These are phyloP conservation scores for Pycnomerus fuliginosus DNA, from an alignment of 2,888 invertebrate species.

Conservation along the genomic window DNA sequence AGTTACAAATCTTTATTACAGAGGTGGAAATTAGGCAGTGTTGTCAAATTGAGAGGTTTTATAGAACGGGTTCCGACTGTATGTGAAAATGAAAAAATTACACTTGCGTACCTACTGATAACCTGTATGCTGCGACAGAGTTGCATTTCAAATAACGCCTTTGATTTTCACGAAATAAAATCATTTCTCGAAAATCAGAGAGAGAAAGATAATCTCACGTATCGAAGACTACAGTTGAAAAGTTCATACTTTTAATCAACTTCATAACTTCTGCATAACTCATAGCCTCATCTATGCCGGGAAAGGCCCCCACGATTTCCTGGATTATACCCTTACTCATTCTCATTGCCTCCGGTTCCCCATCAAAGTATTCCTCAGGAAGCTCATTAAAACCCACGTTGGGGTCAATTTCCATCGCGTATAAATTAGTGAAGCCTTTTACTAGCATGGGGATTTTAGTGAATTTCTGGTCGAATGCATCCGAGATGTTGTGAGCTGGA, in stretches of 20 bases:
- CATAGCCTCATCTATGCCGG: slow-evolving; percentile 99
- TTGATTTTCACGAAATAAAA: too few relatives aligned
- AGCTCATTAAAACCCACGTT: slow-evolving; percentile 92
- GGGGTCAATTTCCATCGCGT: slow-evolving; percentile 99
- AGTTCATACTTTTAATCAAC: slow-evolving; percentile 97
- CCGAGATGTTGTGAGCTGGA: slow-evolving; percentile 99
- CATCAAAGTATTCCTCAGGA: slow-evolving; percentile 93
- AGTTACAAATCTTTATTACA: too few relatives aligned
- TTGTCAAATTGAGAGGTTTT: too few relatives aligned
- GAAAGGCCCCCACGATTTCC: slow-evolving; percentile 94
- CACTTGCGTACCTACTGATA: too few relatives aligned
- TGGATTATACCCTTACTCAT: slow-evolving; percentile 84
- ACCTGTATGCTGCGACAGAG: too few relatives aligned
- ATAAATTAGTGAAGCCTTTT: slow-evolving; percentile 90
- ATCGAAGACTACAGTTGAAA: slow-evolving; percentile 98
- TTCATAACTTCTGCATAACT: slow-evolving; percentile 99
- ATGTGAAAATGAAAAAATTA: too few relatives aligned
- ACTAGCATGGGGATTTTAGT: slow-evolving; percentile 89
- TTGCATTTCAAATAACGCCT: too few relatives aligned
- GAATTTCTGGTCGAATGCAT: slow-evolving; percentile 99
- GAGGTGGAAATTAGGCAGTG: too few relatives aligned
- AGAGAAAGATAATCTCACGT: too few relatives aligned
- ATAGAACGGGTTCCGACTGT: too few relatives aligned
- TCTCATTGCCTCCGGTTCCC: slow-evolving; percentile 76
- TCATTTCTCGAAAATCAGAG: too few relatives aligned